phyloP scores from a whole-genome alignment of 1,140 invertebrate genomes.

The Cyrtorhinus lividipennis region DNA sequence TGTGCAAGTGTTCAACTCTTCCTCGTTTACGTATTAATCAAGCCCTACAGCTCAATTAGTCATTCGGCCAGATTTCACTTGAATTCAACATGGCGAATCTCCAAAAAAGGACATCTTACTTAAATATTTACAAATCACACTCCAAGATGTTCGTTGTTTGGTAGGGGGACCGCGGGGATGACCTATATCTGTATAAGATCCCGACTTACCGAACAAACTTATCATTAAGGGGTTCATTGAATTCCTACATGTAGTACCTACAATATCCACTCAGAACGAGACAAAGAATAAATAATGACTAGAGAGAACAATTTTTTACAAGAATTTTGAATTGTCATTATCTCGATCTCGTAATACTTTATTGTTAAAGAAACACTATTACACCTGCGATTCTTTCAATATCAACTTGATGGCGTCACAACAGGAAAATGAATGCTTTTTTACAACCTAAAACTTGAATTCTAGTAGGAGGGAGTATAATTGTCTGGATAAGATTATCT shows the following conservation, averaged over 20 bases:
- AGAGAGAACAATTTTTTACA: not conserved
- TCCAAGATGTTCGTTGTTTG: not conserved
- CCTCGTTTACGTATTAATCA: not conserved
- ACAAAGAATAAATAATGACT: not conserved
- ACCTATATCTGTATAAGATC: not conserved
- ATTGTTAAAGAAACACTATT: not conserved
- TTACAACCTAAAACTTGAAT: no score
- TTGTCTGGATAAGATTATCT: no score
- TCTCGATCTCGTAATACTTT: not conserved
- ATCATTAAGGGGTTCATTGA: not conserved
- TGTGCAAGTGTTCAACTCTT: not conserved
- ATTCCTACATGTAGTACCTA: constrained; percentile 1
- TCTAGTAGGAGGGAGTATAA: no score
- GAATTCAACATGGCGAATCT: not conserved
- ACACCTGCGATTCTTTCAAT: not conserved
- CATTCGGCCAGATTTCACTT: not conserved
- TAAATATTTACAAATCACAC: not conserved
- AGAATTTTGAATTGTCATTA: not conserved
- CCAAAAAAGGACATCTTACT: not conserved
- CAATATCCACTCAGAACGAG: not conserved
- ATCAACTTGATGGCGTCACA: not conserved
- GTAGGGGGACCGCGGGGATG: not conserved
- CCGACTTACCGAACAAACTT: not conserved
- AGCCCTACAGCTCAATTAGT: not conserved
- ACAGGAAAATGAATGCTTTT: not conserved